These are phyloP conservation scores for Eudemis profundana DNA, from an alignment of 2,888 invertebrate genomes.

Conservation along the genomic window DNA sequence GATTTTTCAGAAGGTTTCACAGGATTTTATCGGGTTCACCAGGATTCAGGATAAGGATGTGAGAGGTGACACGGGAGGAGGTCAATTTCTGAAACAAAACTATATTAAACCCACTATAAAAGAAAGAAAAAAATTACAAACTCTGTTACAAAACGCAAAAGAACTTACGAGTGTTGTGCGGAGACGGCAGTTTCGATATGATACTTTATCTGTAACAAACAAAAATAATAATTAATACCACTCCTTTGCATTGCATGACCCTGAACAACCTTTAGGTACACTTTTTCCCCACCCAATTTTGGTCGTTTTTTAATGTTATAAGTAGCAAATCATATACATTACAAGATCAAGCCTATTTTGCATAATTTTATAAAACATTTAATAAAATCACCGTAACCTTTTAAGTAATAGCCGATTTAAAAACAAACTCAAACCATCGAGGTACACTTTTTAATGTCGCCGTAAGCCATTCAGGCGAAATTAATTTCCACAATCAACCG, in stretches of 20 bases:
- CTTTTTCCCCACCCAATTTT: background rate
- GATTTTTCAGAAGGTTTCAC: constrained; percentile 2
- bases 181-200: background rate
- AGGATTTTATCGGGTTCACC: background rate
- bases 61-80: background rate
- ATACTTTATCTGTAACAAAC: background rate
- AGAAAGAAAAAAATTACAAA: too few species aligned
- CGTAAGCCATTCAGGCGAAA: constrained; percentile 32
- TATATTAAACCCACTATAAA: too few species aligned
- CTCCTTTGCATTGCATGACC: too few species aligned
- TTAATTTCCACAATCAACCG: constrained; percentile 32
- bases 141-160: too few species aligned
- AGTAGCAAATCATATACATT: too few species aligned
- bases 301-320: too few species aligned
- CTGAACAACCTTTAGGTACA: too few species aligned
- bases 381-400: constrained; percentile 1
- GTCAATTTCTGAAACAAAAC: constrained; percentile 13
- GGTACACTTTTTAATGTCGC: constrained; percentile 21
- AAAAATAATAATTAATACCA: too few species aligned
- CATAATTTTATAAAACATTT: background rate
- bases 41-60: constrained; percentile 8
- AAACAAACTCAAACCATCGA: constrained; percentile 9
- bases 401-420: constrained; percentile 18
- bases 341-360: background rate
- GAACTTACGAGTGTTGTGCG: constrained; percentile 5